A percentile compares a stretch with the other conserved stretches of the same genome.
Evolutionary conservation across 2,888 invertebrate species (phyloP).

Genomic region (Xestia ashworthii): DNA sequence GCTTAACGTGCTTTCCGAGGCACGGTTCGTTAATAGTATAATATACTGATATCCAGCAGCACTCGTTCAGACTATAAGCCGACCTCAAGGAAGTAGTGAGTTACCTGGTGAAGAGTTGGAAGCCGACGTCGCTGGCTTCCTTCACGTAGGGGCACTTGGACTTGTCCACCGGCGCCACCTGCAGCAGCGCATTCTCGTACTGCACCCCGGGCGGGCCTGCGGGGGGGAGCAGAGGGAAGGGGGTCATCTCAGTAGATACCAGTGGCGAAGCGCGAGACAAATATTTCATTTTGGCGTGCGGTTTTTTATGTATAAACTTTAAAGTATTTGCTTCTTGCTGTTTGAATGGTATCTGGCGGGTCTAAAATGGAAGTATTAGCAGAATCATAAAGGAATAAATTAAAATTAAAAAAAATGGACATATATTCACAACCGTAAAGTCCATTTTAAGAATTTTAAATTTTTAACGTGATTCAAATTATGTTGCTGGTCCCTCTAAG

Average conservation of each 20-base stretch:
- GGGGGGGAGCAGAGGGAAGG: neutral
- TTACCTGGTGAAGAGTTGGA: conserved; percentile 90
- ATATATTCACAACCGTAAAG: no score
- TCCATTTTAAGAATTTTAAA: no score
- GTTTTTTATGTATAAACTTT: no score
- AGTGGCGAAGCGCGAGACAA: neutral
- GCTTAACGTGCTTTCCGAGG: no score
- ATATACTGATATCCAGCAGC: neutral
- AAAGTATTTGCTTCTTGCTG: no score
- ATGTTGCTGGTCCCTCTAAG: no score
- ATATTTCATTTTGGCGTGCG: no score
- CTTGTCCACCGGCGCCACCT: conserved; percentile 91
- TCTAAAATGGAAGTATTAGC: no score
- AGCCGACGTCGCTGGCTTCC: conserved; percentile 87
- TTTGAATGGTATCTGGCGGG: no score
- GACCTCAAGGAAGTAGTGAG: neutral
- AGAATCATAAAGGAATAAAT: no score
- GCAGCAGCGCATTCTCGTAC: conserved; percentile 90
- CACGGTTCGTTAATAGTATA: neutral
- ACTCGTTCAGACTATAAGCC: neutral
- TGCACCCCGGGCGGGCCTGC: conserved; percentile 91
- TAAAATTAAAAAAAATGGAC: no score
- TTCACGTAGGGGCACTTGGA: conserved; percentile 89
- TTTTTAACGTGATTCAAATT: no score
- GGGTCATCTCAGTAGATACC: neutral